Conservation (phyloP, 2,888 invertebrate genomes). For the Dicyrtomina minuta region DNA sequence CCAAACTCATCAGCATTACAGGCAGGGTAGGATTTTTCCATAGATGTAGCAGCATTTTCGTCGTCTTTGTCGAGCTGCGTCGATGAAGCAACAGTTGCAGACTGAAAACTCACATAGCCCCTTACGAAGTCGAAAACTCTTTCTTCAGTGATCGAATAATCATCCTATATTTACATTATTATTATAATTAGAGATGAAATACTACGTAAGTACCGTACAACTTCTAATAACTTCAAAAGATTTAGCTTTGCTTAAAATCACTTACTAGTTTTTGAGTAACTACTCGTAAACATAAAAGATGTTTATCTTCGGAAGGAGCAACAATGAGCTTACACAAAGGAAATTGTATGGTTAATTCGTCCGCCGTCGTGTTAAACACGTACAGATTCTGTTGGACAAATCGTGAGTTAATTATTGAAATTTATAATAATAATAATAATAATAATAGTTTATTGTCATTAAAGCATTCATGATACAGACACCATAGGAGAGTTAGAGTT, state of each 20-base stretch:
- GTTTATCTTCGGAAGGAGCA: constrained; percentile 8
- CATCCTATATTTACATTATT: constrained; percentile 12
- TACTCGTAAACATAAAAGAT: constrained; percentile 16
- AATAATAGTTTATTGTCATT: no score
- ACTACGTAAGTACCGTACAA: background rate
- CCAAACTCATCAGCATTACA: constrained; percentile 21
- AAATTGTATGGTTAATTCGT: constrained; percentile 19
- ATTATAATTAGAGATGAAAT: constrained; percentile 4
- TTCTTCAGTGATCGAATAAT: constrained; percentile 27
- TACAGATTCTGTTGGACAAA: constrained; percentile 27
- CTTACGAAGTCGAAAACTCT: constrained; percentile 33
- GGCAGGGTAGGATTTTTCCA: background rate
- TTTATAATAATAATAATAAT: no score
- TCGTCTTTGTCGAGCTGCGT: no score
- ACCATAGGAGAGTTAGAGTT: no score
- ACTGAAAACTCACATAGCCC: constrained; percentile 16
- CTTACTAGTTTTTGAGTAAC: constrained; percentile 16
- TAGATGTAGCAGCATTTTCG: background rate
- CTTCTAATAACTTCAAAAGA: no score
- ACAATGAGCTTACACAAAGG: constrained; percentile 15
- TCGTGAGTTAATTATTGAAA: no score
- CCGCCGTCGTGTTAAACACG: constrained; percentile 11
- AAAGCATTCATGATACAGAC: no score
- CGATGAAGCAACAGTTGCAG: background rate
- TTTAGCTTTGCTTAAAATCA: no score